A percentile compares a stretch with the other conserved stretches of the same genome.
These are phyloP conservation scores for Beroe forskalii DNA, from an alignment of 37 sponge, comb jelly and placozoan genomes.

Conservation along the genomic window DNA sequence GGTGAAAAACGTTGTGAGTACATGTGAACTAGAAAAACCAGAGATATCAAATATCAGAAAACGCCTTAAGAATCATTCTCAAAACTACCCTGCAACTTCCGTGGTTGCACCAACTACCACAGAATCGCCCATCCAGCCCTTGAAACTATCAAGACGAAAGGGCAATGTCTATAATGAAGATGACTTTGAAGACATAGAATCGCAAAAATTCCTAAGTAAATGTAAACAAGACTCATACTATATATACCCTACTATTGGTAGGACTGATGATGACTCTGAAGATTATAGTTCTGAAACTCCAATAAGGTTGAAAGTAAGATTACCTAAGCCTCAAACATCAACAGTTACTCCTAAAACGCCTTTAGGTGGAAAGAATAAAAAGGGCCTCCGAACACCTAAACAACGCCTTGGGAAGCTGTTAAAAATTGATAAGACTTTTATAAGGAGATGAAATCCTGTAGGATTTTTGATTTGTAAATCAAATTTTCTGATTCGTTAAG, in stretches of 20 bases:
- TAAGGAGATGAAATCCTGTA: neutral
- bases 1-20: neutral
- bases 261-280: neutral
- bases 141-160: neutral
- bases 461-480: neutral
- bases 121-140: neutral
- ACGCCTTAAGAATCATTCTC: neutral
- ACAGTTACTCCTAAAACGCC: constrained; percentile 3
- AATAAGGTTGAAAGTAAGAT: neutral
- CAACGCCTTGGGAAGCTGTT: constrained; percentile 49
- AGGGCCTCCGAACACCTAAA: constrained; percentile 52
- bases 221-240: constrained; percentile 50
- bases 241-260: constrained; percentile 29
- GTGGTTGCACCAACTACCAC: neutral
- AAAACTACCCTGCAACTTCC: neutral
- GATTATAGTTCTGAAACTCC: neutral
- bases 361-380: neutral
- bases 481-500: neutral
- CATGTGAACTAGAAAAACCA: neutral
- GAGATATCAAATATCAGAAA: constrained; percentile 6
- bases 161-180: constrained; percentile 15
- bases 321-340: constrained; percentile 1
- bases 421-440: constrained; percentile 49
- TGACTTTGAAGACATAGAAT: neutral
- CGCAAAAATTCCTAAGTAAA: constrained; percentile 16